These are phyloP conservation scores for Eupithecia tripunctaria DNA, from an alignment of 2,888 invertebrate species.

Conservation along the genomic window DNA sequence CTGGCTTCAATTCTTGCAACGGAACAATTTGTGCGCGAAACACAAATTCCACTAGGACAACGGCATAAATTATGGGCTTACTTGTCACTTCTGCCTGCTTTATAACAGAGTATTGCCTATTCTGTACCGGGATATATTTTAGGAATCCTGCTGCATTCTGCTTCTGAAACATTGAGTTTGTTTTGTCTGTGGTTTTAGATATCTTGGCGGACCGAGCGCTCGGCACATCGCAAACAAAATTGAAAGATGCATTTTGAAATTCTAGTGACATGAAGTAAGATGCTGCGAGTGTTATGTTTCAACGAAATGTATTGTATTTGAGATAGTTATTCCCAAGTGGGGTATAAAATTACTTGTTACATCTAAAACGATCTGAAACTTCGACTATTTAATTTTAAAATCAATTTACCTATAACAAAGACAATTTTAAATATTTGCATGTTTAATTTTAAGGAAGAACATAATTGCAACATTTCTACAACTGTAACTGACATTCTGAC, in stretches of 20 bases:
- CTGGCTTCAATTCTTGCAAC: background rate
- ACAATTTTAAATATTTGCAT: too few species aligned
- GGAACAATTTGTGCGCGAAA: conserved; percentile 12
- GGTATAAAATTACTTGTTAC: too few species aligned
- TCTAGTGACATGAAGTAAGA: background rate
- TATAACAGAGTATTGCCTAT: conserved; percentile 30
- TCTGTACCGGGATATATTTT: conserved; percentile 48
- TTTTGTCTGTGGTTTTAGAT: conserved; percentile 31
- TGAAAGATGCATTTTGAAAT: background rate
- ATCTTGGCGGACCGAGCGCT: background rate
- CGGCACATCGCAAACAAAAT: background rate
- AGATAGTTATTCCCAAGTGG: background rate
- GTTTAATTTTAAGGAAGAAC: too few species aligned
- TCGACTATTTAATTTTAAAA: too few species aligned
- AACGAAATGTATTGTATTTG: background rate
- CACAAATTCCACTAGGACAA: conserved; percentile 19
- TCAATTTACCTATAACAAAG: too few species aligned
- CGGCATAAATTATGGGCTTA: conserved; percentile 49
- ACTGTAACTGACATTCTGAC: too few species aligned
- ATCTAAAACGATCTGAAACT: too few species aligned
- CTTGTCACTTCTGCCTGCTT: conserved; percentile 45
- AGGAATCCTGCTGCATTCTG: conserved; percentile 45
- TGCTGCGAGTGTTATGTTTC: background rate
- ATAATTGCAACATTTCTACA: too few species aligned
- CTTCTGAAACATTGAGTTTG: conserved; percentile 48